Conservation (phyloP, 2,888 invertebrate genomes). For the Trissolcus japonicus region DNA sequence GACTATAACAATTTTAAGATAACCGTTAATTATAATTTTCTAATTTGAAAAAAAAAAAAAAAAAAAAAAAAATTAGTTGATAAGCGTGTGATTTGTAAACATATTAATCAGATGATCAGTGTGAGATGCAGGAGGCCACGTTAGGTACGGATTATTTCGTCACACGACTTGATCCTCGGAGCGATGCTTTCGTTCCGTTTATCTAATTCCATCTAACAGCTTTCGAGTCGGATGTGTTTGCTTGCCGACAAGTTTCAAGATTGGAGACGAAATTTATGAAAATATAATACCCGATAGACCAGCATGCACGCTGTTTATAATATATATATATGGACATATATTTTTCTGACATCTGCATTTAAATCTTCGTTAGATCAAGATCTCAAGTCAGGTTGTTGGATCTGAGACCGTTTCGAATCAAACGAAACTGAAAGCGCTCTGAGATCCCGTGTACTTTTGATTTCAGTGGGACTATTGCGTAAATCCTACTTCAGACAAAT, state of each 20-base stretch:
- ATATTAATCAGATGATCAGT: slow-evolving; percentile 21
- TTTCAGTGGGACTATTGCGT: slow-evolving; percentile 39
- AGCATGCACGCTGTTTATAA: background rate
- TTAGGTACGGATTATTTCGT: slow-evolving; percentile 21
- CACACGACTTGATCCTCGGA: slow-evolving; percentile 14
- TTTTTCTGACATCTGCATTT: slow-evolving; percentile 21
- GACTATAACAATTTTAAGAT: too few relatives aligned
- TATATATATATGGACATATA: background rate
- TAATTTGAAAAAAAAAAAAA: background rate
- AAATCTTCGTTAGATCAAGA: slow-evolving; percentile 35
- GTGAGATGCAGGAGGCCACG: slow-evolving; percentile 23
- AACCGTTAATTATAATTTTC: too few relatives aligned
- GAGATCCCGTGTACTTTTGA: slow-evolving; percentile 34
- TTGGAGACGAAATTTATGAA: slow-evolving; percentile 40
- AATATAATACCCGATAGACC: slow-evolving; percentile 30
- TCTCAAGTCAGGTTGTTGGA: slow-evolving; percentile 18
- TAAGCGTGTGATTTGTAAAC: slow-evolving; percentile 18
- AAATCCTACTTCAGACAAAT: slow-evolving; percentile 34
- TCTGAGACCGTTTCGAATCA: slow-evolving; percentile 26
- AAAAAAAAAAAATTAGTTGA: background rate
- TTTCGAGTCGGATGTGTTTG: slow-evolving; percentile 22
- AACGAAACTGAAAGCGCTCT: slow-evolving; percentile 18
- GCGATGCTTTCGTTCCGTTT: slow-evolving; percentile 36
- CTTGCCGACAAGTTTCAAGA: slow-evolving; percentile 29
- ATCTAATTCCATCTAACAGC: slow-evolving; percentile 39